Conservation (phyloP, 2,797 vertebrate genomes). For the Ara ararauna region DNA sequence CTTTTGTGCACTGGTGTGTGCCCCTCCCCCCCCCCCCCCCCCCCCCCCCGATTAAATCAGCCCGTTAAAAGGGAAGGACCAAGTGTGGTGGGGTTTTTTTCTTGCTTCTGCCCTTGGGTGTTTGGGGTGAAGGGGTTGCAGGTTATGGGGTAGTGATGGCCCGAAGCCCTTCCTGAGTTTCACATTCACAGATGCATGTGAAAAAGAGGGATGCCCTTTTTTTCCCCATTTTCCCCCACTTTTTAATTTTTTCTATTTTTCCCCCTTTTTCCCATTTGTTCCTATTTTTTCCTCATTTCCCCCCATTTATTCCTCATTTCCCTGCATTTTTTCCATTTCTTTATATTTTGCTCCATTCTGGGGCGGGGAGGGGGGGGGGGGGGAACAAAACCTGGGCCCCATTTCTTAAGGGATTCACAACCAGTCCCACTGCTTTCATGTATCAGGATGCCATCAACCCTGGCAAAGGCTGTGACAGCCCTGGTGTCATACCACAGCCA, state of each 20-base stretch:
- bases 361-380: too few relatives aligned
- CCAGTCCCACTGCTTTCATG: fast-evolving
- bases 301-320: background rate
- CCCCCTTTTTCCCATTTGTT: background rate
- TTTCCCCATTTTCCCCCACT: fast-evolving
- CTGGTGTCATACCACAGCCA: background rate
- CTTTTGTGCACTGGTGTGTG: fast-evolving
- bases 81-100: fast-evolving
- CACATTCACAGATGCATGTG: background rate
- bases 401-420: background rate
- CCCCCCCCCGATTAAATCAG: background rate
- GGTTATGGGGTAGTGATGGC: background rate
- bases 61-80: fast-evolving
- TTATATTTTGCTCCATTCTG: too few relatives aligned
- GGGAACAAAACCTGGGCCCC: background rate
- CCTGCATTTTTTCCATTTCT: too few relatives aligned
- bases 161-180: background rate
- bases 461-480: background rate
- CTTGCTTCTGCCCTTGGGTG: background rate
- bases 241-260: background rate
- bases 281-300: background rate
- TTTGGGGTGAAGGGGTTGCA: background rate
- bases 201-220: background rate
- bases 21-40: too few relatives aligned
- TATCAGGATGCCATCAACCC: background rate